These are phyloP conservation scores for Reticulitermes speratus DNA, from an alignment of 1,140 invertebrate genomes.

Conservation along the genomic window DNA sequence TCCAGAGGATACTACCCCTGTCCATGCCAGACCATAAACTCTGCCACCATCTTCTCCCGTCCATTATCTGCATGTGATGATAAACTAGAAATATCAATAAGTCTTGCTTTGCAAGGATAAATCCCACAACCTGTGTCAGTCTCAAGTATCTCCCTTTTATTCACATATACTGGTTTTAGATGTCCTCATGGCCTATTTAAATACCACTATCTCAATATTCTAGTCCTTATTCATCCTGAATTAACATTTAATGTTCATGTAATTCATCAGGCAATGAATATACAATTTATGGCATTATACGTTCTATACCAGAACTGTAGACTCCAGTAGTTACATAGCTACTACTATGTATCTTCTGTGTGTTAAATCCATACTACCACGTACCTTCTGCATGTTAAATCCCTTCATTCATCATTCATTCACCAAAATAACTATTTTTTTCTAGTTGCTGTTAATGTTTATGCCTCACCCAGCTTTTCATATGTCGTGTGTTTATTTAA, in stretches of 20 bases:
- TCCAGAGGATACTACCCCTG: conserved; percentile 62
- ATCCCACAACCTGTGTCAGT: background rate
- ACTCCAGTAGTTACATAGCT: background rate
- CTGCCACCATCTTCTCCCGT: background rate
- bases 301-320: background rate
- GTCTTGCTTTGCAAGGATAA: background rate
- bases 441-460: background rate
- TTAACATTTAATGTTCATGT: background rate
- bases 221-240: background rate
- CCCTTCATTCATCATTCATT: too few species aligned
- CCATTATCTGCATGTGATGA: background rate
- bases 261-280: background rate
- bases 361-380: background rate
- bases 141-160: background rate
- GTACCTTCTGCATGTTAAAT: background rate
- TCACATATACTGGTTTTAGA: background rate
- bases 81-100: too few species aligned
- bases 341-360: background rate
- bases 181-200: background rate
- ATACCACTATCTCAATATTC: background rate
- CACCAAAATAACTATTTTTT: background rate
- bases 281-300: background rate
- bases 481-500: background rate
- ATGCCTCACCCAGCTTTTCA: background rate
- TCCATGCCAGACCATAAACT: conserved; percentile 52